Evolutionary conservation across 2,113 vertebrate species (phyloP).

Genomic region (Ahaetulla prasina): DNA sequence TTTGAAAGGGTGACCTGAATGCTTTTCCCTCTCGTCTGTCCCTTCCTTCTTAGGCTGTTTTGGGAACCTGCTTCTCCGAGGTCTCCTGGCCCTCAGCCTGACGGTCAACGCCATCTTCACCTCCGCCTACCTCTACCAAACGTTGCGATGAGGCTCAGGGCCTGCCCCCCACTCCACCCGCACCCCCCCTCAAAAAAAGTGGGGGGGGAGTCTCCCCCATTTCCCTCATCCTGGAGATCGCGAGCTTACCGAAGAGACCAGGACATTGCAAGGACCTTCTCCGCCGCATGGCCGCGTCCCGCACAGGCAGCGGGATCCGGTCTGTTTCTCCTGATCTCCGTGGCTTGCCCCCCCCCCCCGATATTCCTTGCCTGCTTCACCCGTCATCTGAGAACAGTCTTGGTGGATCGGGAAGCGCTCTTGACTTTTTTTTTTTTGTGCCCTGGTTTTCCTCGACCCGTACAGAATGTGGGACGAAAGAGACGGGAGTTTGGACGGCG

Average conservation of each 20-base stretch:
- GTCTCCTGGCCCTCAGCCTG: constrained; percentile 81
- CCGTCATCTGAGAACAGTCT: neutral
- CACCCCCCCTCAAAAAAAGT: neutral
- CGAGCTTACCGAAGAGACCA: neutral
- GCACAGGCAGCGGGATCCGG: constrained; percentile 36
- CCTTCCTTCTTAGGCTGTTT: constrained; percentile 65
- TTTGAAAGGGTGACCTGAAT: fast-evolving
- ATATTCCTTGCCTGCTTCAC: neutral
- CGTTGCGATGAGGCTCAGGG: constrained; percentile 61
- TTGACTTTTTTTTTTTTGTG: neutral
- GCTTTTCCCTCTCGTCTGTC: neutral
- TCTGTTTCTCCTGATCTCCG: constrained; percentile 18
- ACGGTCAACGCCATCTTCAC: constrained; percentile 82
- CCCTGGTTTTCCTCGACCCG: neutral
- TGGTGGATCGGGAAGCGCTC: neutral
- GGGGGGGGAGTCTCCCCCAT: neutral
- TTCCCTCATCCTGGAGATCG: neutral
- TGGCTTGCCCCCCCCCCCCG: constrained; percentile 1
- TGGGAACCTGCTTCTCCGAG: constrained; percentile 64
- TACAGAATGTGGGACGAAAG: neutral
- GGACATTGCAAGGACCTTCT: neutral
- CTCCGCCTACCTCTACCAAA: constrained; percentile 80
- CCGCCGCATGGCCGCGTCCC: neutral
- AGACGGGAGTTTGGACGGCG: neutral
- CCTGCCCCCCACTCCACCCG: fast-evolving